These are phyloP conservation scores for Ditula angustiorana DNA, from an alignment of 2,888 invertebrate species.

Conservation along the genomic window DNA sequence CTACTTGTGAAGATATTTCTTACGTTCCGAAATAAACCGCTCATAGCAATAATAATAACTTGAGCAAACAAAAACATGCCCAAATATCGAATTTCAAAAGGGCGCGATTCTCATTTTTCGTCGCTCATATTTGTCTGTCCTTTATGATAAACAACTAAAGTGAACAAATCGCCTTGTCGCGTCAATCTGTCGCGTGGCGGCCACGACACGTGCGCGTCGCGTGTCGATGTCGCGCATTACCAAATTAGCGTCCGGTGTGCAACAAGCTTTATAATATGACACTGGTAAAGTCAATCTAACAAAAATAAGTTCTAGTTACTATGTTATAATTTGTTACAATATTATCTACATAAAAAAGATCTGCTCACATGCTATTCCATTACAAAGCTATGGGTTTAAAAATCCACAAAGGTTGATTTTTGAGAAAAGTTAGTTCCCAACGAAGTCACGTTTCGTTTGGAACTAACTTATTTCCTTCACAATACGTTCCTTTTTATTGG, in stretches of 20 bases:
- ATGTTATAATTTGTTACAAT: background rate
- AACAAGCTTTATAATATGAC: slow-evolving; percentile 59
- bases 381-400: background rate
- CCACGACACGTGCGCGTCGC: slow-evolving; percentile 66
- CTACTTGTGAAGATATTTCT: too few species aligned
- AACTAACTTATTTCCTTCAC: too few species aligned
- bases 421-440: too few species aligned
- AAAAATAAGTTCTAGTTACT: background rate
- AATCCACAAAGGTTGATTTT: too few species aligned
- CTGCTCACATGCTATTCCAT: too few species aligned
- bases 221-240: slow-evolving; percentile 73
- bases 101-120: slow-evolving; percentile 60
- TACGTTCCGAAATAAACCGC: background rate
- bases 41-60: slow-evolving; percentile 31
- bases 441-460: too few species aligned
- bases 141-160: slow-evolving; percentile 75
- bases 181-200: slow-evolving; percentile 75
- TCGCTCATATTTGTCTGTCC: slow-evolving; percentile 64
- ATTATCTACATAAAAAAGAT: too few species aligned
- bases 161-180: slow-evolving; percentile 76
- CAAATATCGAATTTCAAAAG: slow-evolving; percentile 58
- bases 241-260: slow-evolving; percentile 78
- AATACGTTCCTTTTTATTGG: too few species aligned
- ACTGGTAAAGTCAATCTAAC: slow-evolving; percentile 3
- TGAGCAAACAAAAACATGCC: slow-evolving; percentile 46